These are phyloP conservation scores for Leptothorax acervorum DNA, from an alignment of 2,888 invertebrate genomes.

Conservation along the genomic window DNA sequence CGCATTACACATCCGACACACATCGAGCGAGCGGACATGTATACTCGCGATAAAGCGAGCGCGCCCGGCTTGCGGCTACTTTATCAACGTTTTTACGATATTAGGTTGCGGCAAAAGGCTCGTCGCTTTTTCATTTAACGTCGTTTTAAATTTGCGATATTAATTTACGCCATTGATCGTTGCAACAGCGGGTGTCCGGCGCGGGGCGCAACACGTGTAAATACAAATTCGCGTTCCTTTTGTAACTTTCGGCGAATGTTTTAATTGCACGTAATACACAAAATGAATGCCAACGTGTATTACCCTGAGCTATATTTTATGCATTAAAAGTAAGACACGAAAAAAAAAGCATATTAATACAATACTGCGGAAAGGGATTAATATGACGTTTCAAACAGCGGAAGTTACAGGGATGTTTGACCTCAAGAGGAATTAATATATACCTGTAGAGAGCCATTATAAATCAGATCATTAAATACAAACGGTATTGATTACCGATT, in stretches of 20 bases:
- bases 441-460: background rate
- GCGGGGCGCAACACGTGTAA: conserved; percentile 38
- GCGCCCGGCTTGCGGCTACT: conserved; percentile 42
- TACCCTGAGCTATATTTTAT: conserved; percentile 30
- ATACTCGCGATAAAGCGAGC: conserved; percentile 35
- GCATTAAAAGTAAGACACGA: conserved; percentile 3
- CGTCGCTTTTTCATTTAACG: conserved; percentile 56
- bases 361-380: conserved; percentile 5
- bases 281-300: conserved; percentile 25
- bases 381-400: background rate
- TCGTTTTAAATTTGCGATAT: conserved; percentile 53
- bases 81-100: conserved; percentile 51
- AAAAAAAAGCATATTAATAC: conserved; percentile 6
- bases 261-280: conserved; percentile 38
- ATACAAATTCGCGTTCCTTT: conserved; percentile 36
- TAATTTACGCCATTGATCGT: conserved; percentile 48
- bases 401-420: background rate
- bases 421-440: conserved; percentile 25
- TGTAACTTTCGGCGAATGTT: conserved; percentile 37
- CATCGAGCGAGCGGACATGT: conserved; percentile 35
- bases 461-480: conserved; percentile 6
- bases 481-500: background rate
- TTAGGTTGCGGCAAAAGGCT: conserved; percentile 53
- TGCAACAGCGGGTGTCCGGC: conserved; percentile 6
- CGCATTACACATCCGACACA: conserved; percentile 21